A percentile compares a stretch with the other conserved stretches of the same genome.
These are phyloP conservation scores for Chrysolina oricalcia DNA, from an alignment of 2,888 invertebrate genomes.

Conservation along the genomic window DNA sequence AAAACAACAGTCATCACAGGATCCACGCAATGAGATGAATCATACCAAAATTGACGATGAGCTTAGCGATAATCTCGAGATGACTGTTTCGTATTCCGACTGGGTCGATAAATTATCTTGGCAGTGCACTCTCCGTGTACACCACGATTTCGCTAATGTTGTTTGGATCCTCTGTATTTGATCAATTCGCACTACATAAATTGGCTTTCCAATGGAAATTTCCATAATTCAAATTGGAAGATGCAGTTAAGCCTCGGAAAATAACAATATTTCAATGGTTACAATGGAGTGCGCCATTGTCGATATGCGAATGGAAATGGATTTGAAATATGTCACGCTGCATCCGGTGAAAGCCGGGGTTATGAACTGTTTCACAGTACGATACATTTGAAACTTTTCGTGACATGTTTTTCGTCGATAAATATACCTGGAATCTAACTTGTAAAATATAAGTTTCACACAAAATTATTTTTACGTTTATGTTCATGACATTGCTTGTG, in stretches of 20 bases:
- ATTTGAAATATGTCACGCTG: not conserved
- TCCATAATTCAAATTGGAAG: constrained; percentile 44
- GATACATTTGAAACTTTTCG: constrained; percentile 19
- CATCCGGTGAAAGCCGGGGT: not conserved
- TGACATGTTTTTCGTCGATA: too few species aligned
- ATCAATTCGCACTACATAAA: constrained; percentile 51
- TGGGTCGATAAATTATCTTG: not conserved
- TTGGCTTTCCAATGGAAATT: constrained; percentile 46
- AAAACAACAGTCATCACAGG: not conserved
- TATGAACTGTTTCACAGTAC: not conserved
- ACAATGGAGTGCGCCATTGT: constrained; percentile 3
- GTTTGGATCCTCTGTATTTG: constrained; percentile 44
- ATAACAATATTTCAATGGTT: constrained; percentile 13
- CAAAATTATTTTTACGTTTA: too few species aligned
- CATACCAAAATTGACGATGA: not conserved
- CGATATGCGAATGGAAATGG: constrained; percentile 14
- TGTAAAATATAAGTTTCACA: too few species aligned
- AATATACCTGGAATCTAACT: not conserved
- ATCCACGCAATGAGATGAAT: not conserved
- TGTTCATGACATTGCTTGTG: too few species aligned
- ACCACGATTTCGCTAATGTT: constrained; percentile 44
- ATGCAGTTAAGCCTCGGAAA: constrained; percentile 35
- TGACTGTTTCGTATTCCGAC: constrained; percentile 13
- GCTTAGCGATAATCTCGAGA: constrained; percentile 5
- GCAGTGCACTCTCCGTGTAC: constrained; percentile 43